Base-by-base conservation (phyloP, 2,888 invertebrate species). In the Stictocephala bisonia region DNA sequence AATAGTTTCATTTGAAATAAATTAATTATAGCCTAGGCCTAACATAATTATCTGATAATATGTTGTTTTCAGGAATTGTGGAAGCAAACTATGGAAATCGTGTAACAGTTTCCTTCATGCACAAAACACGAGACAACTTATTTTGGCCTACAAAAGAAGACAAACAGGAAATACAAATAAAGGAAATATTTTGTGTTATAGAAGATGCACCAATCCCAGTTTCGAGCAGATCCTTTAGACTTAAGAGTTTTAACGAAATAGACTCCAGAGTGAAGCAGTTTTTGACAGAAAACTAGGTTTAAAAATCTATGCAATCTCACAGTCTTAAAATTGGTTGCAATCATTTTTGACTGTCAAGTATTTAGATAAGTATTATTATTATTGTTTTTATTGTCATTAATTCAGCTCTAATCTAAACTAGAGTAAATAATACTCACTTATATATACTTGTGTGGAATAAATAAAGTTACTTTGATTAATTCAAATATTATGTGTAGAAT, bases 401-500 rank as follows among this genome's bases (percentile, higher is more conserved):
- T 44, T 44, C 44, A 44, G 44, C 44, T 44, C 6, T 44, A 44
- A 3, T 44, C 6, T 44, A 44, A 44, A 13, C 44, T 44, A 44
- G 44, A 13, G 44, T 44, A 44, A 44, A 44, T 44, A 44, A 44
- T 44, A 44, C 44, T 44, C 18, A 44, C 44, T 44, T 44, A 7
- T 44, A 44, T 44, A 44, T 44, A 44, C 44, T 44, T 44, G 13
- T 44, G 6, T 44, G 44, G 4, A 44, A 44, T 7, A 44, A 44
- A 44, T 44, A 7, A 44, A 44, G 44, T 44, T 7, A 44, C 44
- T 44, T 44, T 44, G 44, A 44, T 18, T 44, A 44, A 44, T 44
- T 44, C 44, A 44, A 44, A 44, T 44, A 44, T 44, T 44, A 44
- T 44, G 44, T 56, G 29, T 56, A 24, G 15, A 56, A 56, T 56